phyloP scores from a whole-genome alignment of 2,113 vertebrate genomes.

The Candoia aspera region DNA sequence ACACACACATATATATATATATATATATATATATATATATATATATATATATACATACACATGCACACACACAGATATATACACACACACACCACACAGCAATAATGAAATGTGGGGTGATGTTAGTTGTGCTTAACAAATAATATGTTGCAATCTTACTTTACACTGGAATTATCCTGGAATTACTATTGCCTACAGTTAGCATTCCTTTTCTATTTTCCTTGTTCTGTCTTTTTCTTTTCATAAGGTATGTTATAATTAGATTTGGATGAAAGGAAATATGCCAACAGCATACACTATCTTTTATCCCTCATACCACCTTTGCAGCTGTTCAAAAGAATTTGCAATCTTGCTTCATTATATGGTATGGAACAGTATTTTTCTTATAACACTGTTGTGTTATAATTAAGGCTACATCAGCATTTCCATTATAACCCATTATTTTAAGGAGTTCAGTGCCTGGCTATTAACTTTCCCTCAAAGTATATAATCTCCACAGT shows the following conservation, averaged over 20 bases:
- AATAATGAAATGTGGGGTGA: not conserved
- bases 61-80: too few species aligned
- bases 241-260: slow-evolving; percentile 22
- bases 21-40: too few species aligned
- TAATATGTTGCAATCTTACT: not conserved
- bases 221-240: not conserved
- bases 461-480: slow-evolving; percentile 37
- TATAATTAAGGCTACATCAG: slow-evolving; percentile 21
- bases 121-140: slow-evolving; percentile 3
- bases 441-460: slow-evolving; percentile 6
- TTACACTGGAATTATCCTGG: not conserved
- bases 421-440: slow-evolving; percentile 23
- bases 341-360: slow-evolving; percentile 5
- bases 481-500: not conserved
- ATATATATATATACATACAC: too few species aligned
- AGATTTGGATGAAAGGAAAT: slow-evolving; percentile 8
- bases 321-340: slow-evolving; percentile 20
- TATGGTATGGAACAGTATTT: not conserved
- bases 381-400: slow-evolving; percentile 2
- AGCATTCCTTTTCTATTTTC: not conserved
- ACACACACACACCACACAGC: too few species aligned
- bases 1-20: too few species aligned
- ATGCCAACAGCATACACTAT: slow-evolving; percentile 2
- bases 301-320: slow-evolving; percentile 6
- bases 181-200: slow-evolving; percentile 18